Conservation (phyloP, 2,113 vertebrate genomes). For the Deroptyus accipitrinus region DNA sequence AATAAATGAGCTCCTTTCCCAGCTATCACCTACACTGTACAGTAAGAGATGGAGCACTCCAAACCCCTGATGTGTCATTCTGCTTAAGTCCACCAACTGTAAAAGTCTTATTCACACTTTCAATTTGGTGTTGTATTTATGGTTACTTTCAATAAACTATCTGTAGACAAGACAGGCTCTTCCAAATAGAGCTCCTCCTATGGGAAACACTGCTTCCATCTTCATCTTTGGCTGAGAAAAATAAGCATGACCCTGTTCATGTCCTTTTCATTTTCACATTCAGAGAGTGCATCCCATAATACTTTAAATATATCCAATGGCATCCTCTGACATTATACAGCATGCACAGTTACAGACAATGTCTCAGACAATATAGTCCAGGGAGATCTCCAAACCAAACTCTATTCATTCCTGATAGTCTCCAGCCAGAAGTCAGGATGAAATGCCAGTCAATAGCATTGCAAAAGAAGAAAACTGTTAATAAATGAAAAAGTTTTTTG, state of each 20-base stretch:
- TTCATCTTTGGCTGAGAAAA: neutral
- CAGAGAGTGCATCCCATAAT: neutral
- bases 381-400: neutral
- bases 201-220: neutral
- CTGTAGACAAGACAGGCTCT: neutral
- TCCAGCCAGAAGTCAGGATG: neutral
- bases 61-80: neutral
- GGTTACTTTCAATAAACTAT: neutral
- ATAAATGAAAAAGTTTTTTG: neutral
- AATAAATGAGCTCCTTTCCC: neutral
- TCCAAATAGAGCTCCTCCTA: neutral
- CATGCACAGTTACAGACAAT: neutral
- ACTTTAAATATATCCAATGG: neutral
- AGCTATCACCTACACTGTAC: neutral
- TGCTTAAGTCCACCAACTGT: neutral
- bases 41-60: neutral
- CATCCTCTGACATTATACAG: neutral
- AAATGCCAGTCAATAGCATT: neutral
- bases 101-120: neutral
- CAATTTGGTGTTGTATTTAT: neutral
- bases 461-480: neutral
- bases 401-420: neutral
- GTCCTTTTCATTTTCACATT: neutral
- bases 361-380: neutral
- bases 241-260: fast-evolving